A percentile compares a stretch with the other conserved stretches of the same genome.
These are phyloP conservation scores for Sarcophaga variegata DNA, from an alignment of 2,888 invertebrate genomes.

Conservation along the genomic window DNA sequence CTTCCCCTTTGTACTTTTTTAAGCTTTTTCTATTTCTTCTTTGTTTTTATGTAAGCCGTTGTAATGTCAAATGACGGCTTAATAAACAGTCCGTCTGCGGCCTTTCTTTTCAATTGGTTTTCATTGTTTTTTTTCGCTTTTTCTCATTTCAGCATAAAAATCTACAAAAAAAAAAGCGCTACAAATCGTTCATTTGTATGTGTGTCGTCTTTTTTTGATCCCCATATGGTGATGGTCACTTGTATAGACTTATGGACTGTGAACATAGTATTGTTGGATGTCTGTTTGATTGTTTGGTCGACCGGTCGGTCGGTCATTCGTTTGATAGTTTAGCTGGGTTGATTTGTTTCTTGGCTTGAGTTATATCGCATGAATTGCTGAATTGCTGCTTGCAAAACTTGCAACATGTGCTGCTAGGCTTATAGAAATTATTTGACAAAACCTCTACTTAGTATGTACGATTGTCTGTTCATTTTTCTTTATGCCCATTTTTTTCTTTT, in stretches of 20 bases:
- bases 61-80: constrained; percentile 22
- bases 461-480: background rate
- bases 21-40: background rate
- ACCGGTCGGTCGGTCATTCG: background rate
- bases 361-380: constrained; percentile 56
- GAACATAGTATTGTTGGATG: background rate
- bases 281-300: background rate
- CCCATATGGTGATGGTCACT: constrained; percentile 23
- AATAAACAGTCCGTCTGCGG: constrained; percentile 46
- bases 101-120: constrained; percentile 35
- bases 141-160: constrained; percentile 28
- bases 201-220: background rate
- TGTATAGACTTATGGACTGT: background rate
- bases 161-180: constrained; percentile 20
- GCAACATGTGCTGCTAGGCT: background rate
- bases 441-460: constrained; percentile 8
- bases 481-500: background rate
- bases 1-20: constrained; percentile 27
- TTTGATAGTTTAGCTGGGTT: constrained; percentile 35
- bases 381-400: constrained; percentile 30
- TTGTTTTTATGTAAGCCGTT: background rate
- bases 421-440: background rate
- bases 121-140: background rate
- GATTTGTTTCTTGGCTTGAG: constrained; percentile 34
- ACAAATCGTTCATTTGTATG: background rate